Percentiles rank a stretch among this genome's conserved stretches.
phyloP scores from a whole-genome alignment of 2,888 invertebrate genomes.

The Aleiodes alternator region DNA sequence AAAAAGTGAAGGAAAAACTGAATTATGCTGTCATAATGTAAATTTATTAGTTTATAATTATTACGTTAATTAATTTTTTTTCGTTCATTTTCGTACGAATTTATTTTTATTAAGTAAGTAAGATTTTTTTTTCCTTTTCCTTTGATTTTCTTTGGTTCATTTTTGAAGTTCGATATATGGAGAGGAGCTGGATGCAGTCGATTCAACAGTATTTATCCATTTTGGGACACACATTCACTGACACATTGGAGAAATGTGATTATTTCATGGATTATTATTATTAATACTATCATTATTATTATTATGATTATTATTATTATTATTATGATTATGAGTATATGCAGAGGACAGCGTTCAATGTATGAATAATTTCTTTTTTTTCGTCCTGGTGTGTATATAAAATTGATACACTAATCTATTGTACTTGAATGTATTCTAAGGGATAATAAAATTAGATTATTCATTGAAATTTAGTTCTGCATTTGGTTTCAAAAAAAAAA shows the following conservation, averaged over 20 bases:
- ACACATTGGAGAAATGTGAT: neutral
- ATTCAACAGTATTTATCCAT: neutral
- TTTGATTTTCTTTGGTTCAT: neutral
- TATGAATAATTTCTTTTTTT: neutral
- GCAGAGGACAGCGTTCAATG: neutral
- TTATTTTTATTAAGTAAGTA: neutral
- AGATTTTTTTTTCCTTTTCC: neutral
- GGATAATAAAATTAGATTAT: slow-evolving; percentile 24
- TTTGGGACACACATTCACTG: neutral
- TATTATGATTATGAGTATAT: neutral
- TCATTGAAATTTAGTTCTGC: too few species aligned
- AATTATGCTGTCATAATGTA: neutral
- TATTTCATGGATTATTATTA: neutral
- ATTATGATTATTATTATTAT: neutral
- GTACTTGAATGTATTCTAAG: slow-evolving; percentile 27
- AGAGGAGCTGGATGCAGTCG: neutral
- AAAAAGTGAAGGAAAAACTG: neutral
- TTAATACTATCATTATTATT: neutral
- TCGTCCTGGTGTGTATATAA: slow-evolving; percentile 30
- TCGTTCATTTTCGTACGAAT: neutral
- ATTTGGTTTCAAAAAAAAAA: neutral
- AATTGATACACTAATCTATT: slow-evolving; percentile 26
- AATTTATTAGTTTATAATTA: neutral
- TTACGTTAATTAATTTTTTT: neutral
- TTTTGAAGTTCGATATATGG: neutral